A percentile compares a stretch with the other conserved stretches of the same genome.
Conservation (phyloP, 2,113 vertebrate genomes). For the Leptodactylus fuscus region DNA sequence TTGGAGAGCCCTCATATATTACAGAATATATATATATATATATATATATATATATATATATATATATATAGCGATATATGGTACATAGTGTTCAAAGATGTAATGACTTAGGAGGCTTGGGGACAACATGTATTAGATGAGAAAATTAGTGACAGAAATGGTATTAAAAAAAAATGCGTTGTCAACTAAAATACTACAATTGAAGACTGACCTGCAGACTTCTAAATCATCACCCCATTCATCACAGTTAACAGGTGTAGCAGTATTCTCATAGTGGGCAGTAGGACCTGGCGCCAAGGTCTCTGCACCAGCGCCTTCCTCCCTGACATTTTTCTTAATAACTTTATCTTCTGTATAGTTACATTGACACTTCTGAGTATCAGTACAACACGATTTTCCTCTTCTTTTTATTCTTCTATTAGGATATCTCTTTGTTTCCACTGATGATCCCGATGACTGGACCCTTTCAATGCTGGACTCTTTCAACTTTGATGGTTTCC, state of each 20-base stretch:
- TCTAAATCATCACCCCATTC: constrained; percentile 82
- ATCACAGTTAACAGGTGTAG: constrained; percentile 67
- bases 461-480: constrained; percentile 59
- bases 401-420: constrained; percentile 64
- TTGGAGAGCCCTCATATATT: background rate
- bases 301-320: constrained; percentile 71
- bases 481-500: constrained; percentile 64
- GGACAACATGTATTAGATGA: background rate
- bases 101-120: background rate
- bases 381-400: constrained; percentile 57
- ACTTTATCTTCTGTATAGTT: constrained; percentile 67
- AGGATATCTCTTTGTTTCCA: constrained; percentile 64
- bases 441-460: constrained; percentile 63
- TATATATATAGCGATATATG: too few species aligned
- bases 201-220: constrained; percentile 89
- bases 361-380: constrained; percentile 62
- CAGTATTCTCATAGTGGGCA: constrained; percentile 50
- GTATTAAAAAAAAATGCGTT: background rate
- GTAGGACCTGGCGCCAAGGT: constrained; percentile 66
- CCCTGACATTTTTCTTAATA: constrained; percentile 71
- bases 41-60: background rate
- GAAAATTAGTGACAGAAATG: background rate
- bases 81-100: background rate
- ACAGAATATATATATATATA: background rate
- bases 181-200: background rate